Base-by-base conservation (phyloP, 2,888 invertebrate genomes). In the Perdita meconis region DNA sequence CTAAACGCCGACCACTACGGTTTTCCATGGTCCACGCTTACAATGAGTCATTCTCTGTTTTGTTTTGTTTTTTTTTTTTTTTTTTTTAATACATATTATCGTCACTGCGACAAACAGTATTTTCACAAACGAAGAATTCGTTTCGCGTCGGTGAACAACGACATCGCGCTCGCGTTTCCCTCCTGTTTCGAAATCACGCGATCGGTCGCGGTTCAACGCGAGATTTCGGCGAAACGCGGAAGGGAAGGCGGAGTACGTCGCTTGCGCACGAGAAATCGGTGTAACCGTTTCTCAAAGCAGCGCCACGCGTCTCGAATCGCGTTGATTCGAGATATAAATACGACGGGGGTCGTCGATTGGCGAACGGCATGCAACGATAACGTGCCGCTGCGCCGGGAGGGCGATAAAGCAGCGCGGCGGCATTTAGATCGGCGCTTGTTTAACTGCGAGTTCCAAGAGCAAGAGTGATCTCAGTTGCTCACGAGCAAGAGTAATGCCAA, bases 301-400 rank as follows among this genome's bases (percentile, higher is more conserved):
- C 55, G 16, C 55, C 24, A 16, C 36, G 56, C 42, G 26, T 56
- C 44, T 16, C 19, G 24, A 34, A 60, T 42, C 68, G 22, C 51
- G 26, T 26, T 34, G 51, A 68, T 53, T 53, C 30, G 51, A 53
- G 53, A 34, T 47, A 44, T 44, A 19, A 22, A 59, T 42, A 44
- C 42, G 56, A 42, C 42, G 55, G 24, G 42, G 65, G 16, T 44
- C 30, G 44, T 56, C 65, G 65, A 66, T 66, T 66, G 42, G 65
- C 30, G 13, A 53, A 26, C 6, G 40, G 56, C 65, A 66, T 56
- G 65, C 65, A 44, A 66, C 56, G 55, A 66, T 66, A 56, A 34
- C 19, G 44, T 44, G 55, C n/a, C n/a, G 3, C 36, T 44, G 19
- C 44, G 56, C 42, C 26, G 44, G 55, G 36, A 30, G 30, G 22